Percentiles rank a stretch among this genome's conserved stretches.
Evolutionary conservation across 2,888 invertebrate genomes (phyloP).

Genomic region (Archaeoteleia sp.): DNA sequence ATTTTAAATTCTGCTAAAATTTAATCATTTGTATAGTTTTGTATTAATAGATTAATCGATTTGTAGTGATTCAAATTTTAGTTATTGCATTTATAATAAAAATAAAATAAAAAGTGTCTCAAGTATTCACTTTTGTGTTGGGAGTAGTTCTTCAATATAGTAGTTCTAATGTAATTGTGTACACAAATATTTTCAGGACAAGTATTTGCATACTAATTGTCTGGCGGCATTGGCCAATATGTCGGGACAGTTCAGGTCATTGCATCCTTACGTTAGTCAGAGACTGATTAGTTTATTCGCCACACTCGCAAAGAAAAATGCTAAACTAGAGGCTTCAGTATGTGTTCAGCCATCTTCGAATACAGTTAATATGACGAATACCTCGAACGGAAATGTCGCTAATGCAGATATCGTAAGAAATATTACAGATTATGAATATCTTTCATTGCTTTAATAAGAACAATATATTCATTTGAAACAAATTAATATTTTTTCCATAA

Average conservation of each 20-base stretch:
- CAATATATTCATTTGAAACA: too few relatives aligned
- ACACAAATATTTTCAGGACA: conserved; percentile 84
- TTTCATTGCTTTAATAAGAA: conserved; percentile 4
- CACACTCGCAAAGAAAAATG: conserved; percentile 91
- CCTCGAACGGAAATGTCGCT: conserved; percentile 60
- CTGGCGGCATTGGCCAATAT: conserved; percentile 98
- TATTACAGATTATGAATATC: neutral
- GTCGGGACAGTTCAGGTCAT: conserved; percentile 93
- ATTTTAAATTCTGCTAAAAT: too few relatives aligned
- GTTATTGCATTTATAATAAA: too few relatives aligned
- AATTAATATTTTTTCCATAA: neutral
- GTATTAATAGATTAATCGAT: too few relatives aligned
- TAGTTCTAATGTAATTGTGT: too few relatives aligned
- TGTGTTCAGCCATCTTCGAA: conserved; percentile 55
- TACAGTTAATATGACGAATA: conserved; percentile 56
- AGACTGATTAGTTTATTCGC: conserved; percentile 93
- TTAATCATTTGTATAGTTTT: too few relatives aligned
- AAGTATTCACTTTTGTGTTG: conserved; percentile 19
- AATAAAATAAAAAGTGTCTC: too few relatives aligned
- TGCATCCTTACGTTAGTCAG: conserved; percentile 98
- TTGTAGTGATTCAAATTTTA: too few relatives aligned
- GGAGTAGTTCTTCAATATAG: neutral
- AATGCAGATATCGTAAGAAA: conserved; percentile 66
- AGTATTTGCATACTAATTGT: conserved; percentile 98
- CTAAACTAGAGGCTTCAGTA: conserved; percentile 78